Evolutionary conservation across 2,113 vertebrate genomes (phyloP), one percentile per base, ranked within the genome.

Genomic region (Micronisus gabar): DNA sequence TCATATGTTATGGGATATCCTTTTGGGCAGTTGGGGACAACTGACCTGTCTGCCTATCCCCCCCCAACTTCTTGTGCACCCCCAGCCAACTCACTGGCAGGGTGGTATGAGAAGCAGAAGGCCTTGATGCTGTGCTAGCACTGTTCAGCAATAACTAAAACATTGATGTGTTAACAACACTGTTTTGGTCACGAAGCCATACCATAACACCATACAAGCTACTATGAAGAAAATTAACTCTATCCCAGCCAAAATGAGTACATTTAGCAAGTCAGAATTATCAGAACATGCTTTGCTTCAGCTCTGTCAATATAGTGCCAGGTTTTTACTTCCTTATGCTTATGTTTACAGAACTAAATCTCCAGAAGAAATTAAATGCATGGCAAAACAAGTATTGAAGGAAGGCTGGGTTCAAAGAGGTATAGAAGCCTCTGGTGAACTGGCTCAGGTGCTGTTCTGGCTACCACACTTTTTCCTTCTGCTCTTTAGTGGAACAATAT

Each of bases 191-290:
- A 68, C 1, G 5, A 86, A 93, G 25, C 6, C 11, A 18, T 22
- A 58, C n/a, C 1, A 6, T 30, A 62, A 12, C 21, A 16, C 6
- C 7, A 8, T 30, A 21, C 8, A 61, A 74, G 12, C 12, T 45
- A 36, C 30, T 40, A 38, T 47, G 43, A 71, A 74, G 19, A 56
- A 48, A 66, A 61, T 26, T 45, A 43, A 26, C 13, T 47, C 21
- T 67, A 10, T 45, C 26, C 11, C 16, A 7, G 3, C 1, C 0
- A 1, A 76, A 90, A 67, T 2, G 0, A 50, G 14, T 36, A 30
- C 7, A 40, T 11, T 79, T 59, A 80, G 13, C 9, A n/a, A 59
- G 6, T 50, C 48, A 83, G 16, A 90, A 75, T 63, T 13, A 74
- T 52, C 11, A 76, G 26, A 93, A 79, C 4, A 8, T 2, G 0